Evolutionary conservation across 2,797 vertebrate genomes (phyloP), one percentile per base, ranked within the genome.

Genomic region (Urophycis tenuis): DNA sequence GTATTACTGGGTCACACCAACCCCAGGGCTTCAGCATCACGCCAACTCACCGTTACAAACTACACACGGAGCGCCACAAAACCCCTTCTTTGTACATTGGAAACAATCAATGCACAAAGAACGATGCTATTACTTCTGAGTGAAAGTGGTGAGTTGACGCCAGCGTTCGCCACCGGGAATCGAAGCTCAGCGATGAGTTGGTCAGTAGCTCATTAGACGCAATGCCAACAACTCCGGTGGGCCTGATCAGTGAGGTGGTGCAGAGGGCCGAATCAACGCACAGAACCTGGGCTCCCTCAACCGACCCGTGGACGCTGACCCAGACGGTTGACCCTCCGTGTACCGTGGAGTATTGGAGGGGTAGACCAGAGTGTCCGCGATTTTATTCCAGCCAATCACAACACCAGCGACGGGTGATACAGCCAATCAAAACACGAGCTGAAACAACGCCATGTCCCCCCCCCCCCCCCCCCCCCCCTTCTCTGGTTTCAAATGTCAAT

Each of bases 381-480:
- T 67, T 70, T 14, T 11, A 70, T 70, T 70, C 67, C 30, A 83
- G 17, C 12, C 22, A 81, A 22, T 45, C 25, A 69, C 39, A 72
- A 9, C 35, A 71, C 53, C 72, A 78, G 33, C 5, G 72, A 41
- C 33, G 49, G 29, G 64, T 67, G 67, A 12, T 60, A 22, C 19
- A 25, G 22, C 49, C 49, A 60, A 25, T 60, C 19, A 60, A 60
- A 60, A 60, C 49, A 60, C 49, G 7, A 60, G 49, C 49, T 7
- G 49, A 60, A 19, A 45, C 36, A 60, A n/a, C 49, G 49, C 5
- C 10, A 60, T n/a, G 49, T 60, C 2, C 22, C 19, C 49, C 12
- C 41, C 11, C 14, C 2, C 22, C 19, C 49, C 12, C 41, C 11
- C 14, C 0, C 22, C 49, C 6, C 19, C 22, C 49, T 60, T 60